phyloP scores from a whole-genome alignment of 2,888 invertebrate genomes.

The Blastobasis adustella region DNA sequence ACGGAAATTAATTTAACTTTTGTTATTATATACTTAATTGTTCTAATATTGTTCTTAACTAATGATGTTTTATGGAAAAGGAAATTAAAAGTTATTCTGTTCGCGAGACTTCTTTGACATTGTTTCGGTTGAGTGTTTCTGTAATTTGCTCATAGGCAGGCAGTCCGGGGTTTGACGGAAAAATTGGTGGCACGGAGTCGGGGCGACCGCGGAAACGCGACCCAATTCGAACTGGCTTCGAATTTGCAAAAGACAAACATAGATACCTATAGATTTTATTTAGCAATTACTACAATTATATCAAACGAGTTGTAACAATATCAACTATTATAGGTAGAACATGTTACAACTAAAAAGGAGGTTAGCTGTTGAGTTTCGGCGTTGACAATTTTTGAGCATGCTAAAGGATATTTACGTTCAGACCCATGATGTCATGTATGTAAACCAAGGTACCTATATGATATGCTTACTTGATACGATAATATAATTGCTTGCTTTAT shows the following conservation, averaged over 20 bases:
- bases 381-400: too few species aligned
- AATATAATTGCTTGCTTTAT: too few species aligned
- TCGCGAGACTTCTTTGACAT: not conserved
- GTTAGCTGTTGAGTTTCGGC: too few species aligned
- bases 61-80: conserved; percentile 8
- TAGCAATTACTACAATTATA: too few species aligned
- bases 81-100: conserved; percentile 1
- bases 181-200: not conserved
- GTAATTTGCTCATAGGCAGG: not conserved
- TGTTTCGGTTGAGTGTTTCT: not conserved
- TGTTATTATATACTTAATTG: conserved; percentile 13
- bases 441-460: too few species aligned
- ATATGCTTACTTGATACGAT: too few species aligned
- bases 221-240: not conserved
- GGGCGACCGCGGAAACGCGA: not conserved
- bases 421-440: too few species aligned
- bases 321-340: too few species aligned
- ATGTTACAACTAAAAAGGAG: too few species aligned
- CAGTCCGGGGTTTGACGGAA: not conserved
- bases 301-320: too few species aligned
- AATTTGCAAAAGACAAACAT: not conserved
- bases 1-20: conserved; percentile 14
- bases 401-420: too few species aligned
- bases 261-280: not conserved
- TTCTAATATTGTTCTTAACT: conserved; percentile 8